Evolutionary conservation across 2,888 invertebrate species (phyloP).

Genomic region (Pandemis cinnamomeana): DNA sequence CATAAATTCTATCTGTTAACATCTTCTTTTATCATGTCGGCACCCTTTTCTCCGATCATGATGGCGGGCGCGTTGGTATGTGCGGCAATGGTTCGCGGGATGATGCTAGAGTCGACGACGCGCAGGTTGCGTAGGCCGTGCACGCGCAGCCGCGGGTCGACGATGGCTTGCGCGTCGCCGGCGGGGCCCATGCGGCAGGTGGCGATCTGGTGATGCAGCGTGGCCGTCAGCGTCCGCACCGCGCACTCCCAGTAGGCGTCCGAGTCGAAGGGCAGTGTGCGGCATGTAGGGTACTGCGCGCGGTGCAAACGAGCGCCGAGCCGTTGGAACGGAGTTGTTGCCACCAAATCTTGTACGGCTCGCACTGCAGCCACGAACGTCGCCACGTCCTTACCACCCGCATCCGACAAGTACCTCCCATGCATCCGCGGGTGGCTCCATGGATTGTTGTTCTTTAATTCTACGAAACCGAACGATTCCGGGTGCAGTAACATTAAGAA

Average conservation of each 20-base stretch:
- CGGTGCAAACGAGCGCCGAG: conserved; percentile 82
- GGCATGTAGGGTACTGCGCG: conserved; percentile 86
- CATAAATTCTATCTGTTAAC: conserved; percentile 61
- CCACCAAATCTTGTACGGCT: conserved; percentile 74
- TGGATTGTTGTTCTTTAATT: conserved; percentile 86
- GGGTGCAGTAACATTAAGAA: conserved; percentile 88
- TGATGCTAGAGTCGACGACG: conserved; percentile 82
- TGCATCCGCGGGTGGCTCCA: conserved; percentile 86
- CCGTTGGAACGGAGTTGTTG: conserved; percentile 79
- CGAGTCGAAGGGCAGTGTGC: conserved; percentile 73
- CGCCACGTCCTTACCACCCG: conserved; percentile 82
- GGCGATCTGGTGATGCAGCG: conserved; percentile 87
- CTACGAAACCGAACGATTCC: conserved; percentile 87
- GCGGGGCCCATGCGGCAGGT: conserved; percentile 88
- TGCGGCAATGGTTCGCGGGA: conserved; percentile 81
- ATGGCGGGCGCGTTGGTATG: conserved; percentile 84
- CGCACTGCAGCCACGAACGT: conserved; percentile 86
- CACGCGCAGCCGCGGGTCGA: conserved; percentile 84
- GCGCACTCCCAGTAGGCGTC: conserved; percentile 88
- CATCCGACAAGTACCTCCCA: conserved; percentile 87
- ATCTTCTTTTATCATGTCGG: conserved; percentile 80
- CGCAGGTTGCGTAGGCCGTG: conserved; percentile 77
- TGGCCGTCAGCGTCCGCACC: conserved; percentile 84
- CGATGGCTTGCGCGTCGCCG: conserved; percentile 85
- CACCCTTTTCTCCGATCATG: conserved; percentile 85